Conservation (phyloP, 1,140 invertebrate genomes). For the Halictus rubicundus region DNA sequence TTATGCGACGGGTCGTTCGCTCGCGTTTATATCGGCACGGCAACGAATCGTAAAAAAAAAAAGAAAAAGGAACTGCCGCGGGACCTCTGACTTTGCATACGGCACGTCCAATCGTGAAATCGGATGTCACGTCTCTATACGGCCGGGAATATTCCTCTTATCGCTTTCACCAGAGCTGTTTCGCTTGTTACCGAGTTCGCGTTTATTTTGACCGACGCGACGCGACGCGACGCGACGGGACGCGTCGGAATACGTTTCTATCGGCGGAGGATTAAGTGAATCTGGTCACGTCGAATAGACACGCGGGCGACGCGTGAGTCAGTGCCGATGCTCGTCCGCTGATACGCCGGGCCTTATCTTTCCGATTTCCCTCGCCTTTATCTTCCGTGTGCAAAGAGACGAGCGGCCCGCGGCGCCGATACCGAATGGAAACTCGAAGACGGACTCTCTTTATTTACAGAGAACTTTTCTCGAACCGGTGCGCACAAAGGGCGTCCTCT, state of each 20-base stretch:
- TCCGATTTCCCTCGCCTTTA: slow-evolving; percentile 48
- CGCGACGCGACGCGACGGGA: too few relatives aligned
- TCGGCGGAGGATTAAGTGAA: slow-evolving; percentile 33
- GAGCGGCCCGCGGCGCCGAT: slow-evolving; percentile 30
- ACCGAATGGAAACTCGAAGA: slow-evolving; percentile 45
- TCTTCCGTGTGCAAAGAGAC: slow-evolving; percentile 59
- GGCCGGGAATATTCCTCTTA: slow-evolving; percentile 36
- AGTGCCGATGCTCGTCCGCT: slow-evolving; percentile 11
- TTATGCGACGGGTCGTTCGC: slow-evolving; percentile 43
- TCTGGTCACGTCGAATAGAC: slow-evolving; percentile 36
- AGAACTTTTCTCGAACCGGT: slow-evolving; percentile 53
- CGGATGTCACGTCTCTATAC: slow-evolving; percentile 59
- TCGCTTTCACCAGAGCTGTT: slow-evolving; percentile 17
- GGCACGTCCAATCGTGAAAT: slow-evolving; percentile 70
- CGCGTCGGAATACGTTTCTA: background rate
- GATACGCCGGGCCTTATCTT: slow-evolving; percentile 7
- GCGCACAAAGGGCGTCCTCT: slow-evolving; percentile 34
- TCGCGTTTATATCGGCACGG: slow-evolving; percentile 34
- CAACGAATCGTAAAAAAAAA: slow-evolving; percentile 54
- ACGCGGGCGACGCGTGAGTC: background rate
- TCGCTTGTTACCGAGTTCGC: slow-evolving; percentile 39
- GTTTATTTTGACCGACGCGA: too few relatives aligned
- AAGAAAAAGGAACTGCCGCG: slow-evolving; percentile 18
- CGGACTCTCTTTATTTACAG: slow-evolving; percentile 53
- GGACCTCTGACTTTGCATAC: slow-evolving; percentile 58